phyloP scores from a whole-genome alignment of 1,140 invertebrate genomes.

The Manduca sexta region DNA sequence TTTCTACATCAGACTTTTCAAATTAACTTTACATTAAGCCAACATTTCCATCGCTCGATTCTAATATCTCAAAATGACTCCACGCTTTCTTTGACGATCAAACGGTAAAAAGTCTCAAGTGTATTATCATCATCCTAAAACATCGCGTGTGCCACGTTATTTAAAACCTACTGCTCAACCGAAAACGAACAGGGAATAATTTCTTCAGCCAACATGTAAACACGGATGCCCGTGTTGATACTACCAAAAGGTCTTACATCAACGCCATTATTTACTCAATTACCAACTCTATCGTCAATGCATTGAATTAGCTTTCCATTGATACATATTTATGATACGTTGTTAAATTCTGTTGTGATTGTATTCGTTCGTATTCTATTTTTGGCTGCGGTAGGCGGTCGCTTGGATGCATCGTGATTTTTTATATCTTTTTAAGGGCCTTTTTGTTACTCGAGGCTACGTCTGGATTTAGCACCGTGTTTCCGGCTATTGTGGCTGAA shows the following conservation, averaged over 20 bases:
- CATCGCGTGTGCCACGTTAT: conserved; percentile 26
- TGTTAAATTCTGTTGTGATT: background rate
- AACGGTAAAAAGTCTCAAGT: conserved; percentile 3
- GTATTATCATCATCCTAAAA: conserved; percentile 3
- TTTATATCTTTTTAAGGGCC: conserved; percentile 42
- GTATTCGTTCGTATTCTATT: conserved; percentile 49
- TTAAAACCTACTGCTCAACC: conserved; percentile 36
- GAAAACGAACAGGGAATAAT: conserved; percentile 44
- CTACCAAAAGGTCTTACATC: background rate
- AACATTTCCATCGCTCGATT: too few relatives aligned
- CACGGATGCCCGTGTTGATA: conserved; percentile 24
- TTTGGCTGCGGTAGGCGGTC: conserved; percentile 70
- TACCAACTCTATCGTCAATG: too few relatives aligned
- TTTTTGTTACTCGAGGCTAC: conserved; percentile 47
- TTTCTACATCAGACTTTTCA: too few relatives aligned
- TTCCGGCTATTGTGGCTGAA: conserved; percentile 59
- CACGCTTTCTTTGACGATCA: background rate
- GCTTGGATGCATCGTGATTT: conserved; percentile 48
- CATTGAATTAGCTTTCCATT: too few relatives aligned
- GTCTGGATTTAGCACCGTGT: conserved; percentile 47
- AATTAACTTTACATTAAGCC: too few relatives aligned
- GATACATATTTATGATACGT: too few relatives aligned
- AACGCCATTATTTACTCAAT: too few relatives aligned
- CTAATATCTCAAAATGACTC: too few relatives aligned
- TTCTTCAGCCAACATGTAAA: conserved; percentile 49